These are phyloP conservation scores for Garra rufa DNA, from an alignment of 2,113 vertebrate species.

Conservation along the genomic window DNA sequence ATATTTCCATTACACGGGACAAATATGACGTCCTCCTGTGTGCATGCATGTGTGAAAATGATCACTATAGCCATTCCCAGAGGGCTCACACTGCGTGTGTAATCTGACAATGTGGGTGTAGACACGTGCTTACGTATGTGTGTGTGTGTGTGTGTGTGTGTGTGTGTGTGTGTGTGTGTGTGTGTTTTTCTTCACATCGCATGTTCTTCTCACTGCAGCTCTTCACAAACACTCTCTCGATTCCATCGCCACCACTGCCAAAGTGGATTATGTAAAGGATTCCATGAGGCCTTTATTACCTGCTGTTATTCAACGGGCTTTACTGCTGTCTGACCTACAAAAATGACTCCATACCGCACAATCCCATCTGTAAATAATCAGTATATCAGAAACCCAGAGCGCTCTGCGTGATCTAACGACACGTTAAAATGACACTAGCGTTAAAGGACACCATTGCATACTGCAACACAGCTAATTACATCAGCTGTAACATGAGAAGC, in stretches of 20 bases:
- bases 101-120: slow-evolving; percentile 29
- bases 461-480: slow-evolving; percentile 4
- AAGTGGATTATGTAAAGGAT: slow-evolving; percentile 46
- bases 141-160: slow-evolving; percentile 4
- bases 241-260: slow-evolving; percentile 1
- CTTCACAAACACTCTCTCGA: slow-evolving; percentile 21
- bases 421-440: not conserved
- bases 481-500: not conserved
- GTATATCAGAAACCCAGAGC: not conserved
- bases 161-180: too few species aligned
- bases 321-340: slow-evolving; percentile 45
- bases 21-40: slow-evolving; percentile 33
- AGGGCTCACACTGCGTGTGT: slow-evolving; percentile 17
- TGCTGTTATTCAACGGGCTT: slow-evolving; percentile 45
- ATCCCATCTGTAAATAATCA: slow-evolving; percentile 22
- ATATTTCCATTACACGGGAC: slow-evolving; percentile 32
- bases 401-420: not conserved
- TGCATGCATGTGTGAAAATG: slow-evolving; percentile 22
- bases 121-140: slow-evolving; percentile 4
- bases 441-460: not conserved
- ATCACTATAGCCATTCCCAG: slow-evolving; percentile 22
- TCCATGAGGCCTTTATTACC: slow-evolving; percentile 46
- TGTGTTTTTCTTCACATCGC: not conserved
- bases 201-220: slow-evolving; percentile 3
- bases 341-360: slow-evolving; percentile 1